Conservation (phyloP, 1,140 invertebrate genomes). For the Melitaea cinxia region DNA sequence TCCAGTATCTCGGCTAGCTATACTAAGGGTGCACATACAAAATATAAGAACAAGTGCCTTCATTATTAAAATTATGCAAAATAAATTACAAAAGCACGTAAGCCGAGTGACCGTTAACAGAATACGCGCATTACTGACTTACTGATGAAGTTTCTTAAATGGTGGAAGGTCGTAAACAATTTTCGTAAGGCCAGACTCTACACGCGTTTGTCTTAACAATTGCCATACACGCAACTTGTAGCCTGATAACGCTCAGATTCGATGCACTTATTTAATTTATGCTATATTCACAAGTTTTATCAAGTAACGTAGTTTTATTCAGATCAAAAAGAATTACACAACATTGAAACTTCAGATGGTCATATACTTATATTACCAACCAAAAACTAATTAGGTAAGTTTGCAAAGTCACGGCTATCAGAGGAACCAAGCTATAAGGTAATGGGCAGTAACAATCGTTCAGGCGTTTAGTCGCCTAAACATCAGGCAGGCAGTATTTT, state of each 20-base stretch:
- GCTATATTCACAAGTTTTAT: neutral
- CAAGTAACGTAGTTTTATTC: neutral
- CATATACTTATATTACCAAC: no score
- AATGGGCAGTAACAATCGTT: no score
- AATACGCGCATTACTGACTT: slow-evolving; percentile 33
- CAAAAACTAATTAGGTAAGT: no score
- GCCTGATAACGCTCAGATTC: neutral
- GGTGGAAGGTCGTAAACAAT: slow-evolving; percentile 38
- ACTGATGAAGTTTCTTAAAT: slow-evolving; percentile 42
- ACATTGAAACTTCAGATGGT: no score
- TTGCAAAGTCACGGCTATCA: no score
- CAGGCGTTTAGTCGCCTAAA: no score
- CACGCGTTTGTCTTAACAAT: slow-evolving; percentile 4
- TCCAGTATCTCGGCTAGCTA: slow-evolving; percentile 18
- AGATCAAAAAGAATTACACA: neutral
- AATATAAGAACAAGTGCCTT: slow-evolving; percentile 19
- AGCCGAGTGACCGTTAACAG: slow-evolving; percentile 28
- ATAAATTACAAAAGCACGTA: slow-evolving; percentile 12
- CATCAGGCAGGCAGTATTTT: no score
- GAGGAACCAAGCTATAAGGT: no score
- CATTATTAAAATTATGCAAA: slow-evolving; percentile 8
- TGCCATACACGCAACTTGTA: slow-evolving; percentile 17
- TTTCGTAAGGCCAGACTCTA: slow-evolving; percentile 30
- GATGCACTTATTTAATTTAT: neutral
- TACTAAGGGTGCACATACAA: slow-evolving; percentile 13